These are phyloP conservation scores for Archocentrus centrarchus DNA, from an alignment of 2,113 vertebrate species.

Conservation along the genomic window DNA sequence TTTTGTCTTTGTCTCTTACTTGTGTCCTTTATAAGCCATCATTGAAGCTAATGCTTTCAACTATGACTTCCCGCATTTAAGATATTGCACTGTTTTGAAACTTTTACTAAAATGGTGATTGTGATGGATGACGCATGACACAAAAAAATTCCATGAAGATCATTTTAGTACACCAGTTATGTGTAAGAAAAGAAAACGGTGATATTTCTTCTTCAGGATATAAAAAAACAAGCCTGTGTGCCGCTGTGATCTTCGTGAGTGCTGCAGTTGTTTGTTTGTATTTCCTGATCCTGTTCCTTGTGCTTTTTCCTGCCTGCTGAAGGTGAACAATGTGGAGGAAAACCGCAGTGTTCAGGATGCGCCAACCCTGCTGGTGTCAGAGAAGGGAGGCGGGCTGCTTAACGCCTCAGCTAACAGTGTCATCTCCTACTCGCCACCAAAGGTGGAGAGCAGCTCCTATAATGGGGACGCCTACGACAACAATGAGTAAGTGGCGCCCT, in stretches of 20 bases:
- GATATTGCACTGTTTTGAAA: not conserved
- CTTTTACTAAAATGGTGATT: not conserved
- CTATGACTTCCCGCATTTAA: not conserved
- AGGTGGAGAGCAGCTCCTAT: constrained; percentile 69
- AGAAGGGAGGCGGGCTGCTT: constrained; percentile 81
- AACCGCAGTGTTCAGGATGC: constrained; percentile 81
- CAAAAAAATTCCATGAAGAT: accelerated
- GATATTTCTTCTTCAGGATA: constrained; percentile 16
- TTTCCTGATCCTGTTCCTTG: constrained; percentile 48
- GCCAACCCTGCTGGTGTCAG: constrained; percentile 86
- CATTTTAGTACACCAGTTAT: accelerated
- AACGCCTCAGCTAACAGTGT: constrained; percentile 78
- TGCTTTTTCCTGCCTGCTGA: constrained; percentile 59
- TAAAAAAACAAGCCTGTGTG: not conserved
- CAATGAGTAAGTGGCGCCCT: constrained; percentile 71
- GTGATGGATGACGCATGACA: accelerated
- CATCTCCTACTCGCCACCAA: constrained; percentile 74
- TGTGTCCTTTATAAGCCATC: not conserved
- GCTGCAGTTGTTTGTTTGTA: constrained; percentile 50
- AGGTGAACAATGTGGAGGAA: constrained; percentile 90
- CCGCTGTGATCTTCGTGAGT: not conserved
- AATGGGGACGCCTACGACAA: constrained; percentile 57
- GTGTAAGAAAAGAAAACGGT: not conserved
- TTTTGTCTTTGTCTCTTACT: not conserved
- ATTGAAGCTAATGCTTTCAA: not conserved